A percentile compares a stretch with the other conserved stretches of the same genome.
These are phyloP conservation scores for Thalassarche chlororhynchos DNA, from an alignment of 2,113 vertebrate species.

Conservation along the genomic window DNA sequence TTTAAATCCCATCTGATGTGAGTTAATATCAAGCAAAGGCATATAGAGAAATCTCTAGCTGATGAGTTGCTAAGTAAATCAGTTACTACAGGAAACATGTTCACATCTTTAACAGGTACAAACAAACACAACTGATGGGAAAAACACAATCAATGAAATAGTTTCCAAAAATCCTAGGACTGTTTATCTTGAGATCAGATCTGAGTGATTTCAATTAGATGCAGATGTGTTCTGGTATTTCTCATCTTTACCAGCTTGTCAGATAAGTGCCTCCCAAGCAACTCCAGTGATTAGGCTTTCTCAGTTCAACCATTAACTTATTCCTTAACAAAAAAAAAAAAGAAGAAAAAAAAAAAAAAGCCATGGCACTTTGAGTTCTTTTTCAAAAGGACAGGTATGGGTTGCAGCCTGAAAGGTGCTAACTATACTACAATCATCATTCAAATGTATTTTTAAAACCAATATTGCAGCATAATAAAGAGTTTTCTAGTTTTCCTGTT, in stretches of 20 bases:
- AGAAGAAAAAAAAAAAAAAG: neutral
- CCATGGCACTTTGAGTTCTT: neutral
- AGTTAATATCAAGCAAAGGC: conserved; percentile 14
- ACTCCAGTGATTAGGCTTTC: conserved; percentile 16
- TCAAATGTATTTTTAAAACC: neutral
- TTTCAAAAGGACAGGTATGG: neutral
- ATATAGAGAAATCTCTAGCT: neutral
- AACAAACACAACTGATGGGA: conserved; percentile 71
- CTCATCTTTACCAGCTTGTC: conserved; percentile 57
- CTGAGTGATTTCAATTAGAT: conserved; percentile 68
- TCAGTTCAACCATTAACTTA: conserved; percentile 11
- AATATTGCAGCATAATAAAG: neutral
- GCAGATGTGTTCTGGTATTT: conserved; percentile 67
- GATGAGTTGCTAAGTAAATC: conserved; percentile 51
- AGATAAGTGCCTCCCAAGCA: conserved; percentile 50
- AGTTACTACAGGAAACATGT: conserved; percentile 54
- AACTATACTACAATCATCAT: neutral
- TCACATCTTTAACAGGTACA: conserved; percentile 68
- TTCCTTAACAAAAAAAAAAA: neutral
- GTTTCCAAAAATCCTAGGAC: conserved; percentile 61
- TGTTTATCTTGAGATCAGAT: conserved; percentile 71
- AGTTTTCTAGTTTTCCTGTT: neutral
- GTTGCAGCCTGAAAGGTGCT: neutral
- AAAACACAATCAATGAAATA: conserved; percentile 69
- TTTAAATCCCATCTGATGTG: neutral